A percentile compares a stretch with the other conserved stretches of the same genome.
These are phyloP conservation scores for Pyrocoelia pectoralis DNA, from an alignment of 2,888 invertebrate species.

Conservation along the genomic window DNA sequence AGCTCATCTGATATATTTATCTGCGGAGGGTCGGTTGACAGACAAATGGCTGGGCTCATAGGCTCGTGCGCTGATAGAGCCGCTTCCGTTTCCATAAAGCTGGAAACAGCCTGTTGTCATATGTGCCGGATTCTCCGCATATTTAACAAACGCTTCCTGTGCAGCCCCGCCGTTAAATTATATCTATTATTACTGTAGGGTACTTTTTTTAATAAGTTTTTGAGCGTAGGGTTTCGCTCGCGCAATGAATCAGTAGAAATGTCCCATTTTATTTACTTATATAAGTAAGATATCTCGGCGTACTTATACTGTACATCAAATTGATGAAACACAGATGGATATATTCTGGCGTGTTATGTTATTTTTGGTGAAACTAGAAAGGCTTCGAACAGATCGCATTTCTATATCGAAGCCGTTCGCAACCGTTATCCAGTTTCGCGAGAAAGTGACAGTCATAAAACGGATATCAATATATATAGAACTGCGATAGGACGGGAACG, in stretches of 20 bases:
- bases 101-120: conserved; percentile 60
- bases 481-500: conserved; percentile 28
- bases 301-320: conserved; percentile 16
- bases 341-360: conserved; percentile 29
- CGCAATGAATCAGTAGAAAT: conserved; percentile 31
- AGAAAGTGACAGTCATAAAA: conserved; percentile 46
- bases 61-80: conserved; percentile 54
- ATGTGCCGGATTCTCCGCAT: conserved; percentile 54
- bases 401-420: conserved; percentile 52
- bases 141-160: conserved; percentile 54
- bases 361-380: conserved; percentile 38
- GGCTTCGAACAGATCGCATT: conserved; percentile 50
- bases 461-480: conserved; percentile 37
- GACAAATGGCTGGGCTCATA: conserved; percentile 56
- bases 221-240: conserved; percentile 30
- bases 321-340: conserved; percentile 29
- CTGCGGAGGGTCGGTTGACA: conserved; percentile 54
- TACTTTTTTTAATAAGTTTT: conserved; percentile 29
- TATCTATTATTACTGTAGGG: conserved; percentile 35
- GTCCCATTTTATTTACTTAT: conserved; percentile 33
- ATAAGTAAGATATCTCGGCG: conserved; percentile 34
- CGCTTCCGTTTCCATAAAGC: conserved; percentile 60
- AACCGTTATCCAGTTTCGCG: conserved; percentile 49
- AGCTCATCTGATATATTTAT: conserved; percentile 54
- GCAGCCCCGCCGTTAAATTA: conserved; percentile 51